Conservation (phyloP, 2,113 vertebrate species). For the Hyaena hyaena region DNA sequence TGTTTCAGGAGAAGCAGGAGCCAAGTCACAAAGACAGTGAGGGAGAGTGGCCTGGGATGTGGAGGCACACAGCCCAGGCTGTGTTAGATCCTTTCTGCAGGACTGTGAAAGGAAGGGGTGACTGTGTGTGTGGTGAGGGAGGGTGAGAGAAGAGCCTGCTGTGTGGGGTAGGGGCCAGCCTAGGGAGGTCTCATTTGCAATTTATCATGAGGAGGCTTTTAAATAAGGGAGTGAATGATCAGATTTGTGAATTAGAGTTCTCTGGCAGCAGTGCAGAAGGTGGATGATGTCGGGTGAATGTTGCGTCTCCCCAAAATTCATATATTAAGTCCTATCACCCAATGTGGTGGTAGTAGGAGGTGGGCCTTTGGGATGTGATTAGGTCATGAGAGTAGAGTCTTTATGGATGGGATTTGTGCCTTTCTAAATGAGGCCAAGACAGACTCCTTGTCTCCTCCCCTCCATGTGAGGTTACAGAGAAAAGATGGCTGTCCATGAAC, state of each 20-base stretch:
- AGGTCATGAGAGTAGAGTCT: neutral
- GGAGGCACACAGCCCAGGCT: neutral
- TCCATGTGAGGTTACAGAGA: neutral
- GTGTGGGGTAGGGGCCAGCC: too few species aligned
- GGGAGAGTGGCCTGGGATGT: too few species aligned
- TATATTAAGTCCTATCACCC: neutral
- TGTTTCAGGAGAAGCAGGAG: neutral
- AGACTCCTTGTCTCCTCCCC: neutral
- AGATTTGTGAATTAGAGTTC: neutral
- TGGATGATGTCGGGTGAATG: neutral
- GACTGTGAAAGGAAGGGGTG: neutral
- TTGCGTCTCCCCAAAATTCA: neutral
- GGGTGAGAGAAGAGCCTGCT: neutral
- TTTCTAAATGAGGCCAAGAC: neutral
- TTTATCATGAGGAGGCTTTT: neutral
- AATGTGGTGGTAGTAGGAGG: neutral
- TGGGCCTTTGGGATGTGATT: neutral
- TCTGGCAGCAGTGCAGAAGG: neutral
- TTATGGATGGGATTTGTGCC: neutral
- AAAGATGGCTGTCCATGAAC: neutral
- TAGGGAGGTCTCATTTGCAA: neutral
- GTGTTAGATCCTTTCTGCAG: rapidly evolving
- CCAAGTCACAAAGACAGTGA: neutral
- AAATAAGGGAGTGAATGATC: neutral
- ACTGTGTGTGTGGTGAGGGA: rapidly evolving